Percentiles rank a stretch among this genome's conserved stretches.
Conservation (phyloP, 2,888 invertebrate species). For the Acronicta aceris region DNA sequence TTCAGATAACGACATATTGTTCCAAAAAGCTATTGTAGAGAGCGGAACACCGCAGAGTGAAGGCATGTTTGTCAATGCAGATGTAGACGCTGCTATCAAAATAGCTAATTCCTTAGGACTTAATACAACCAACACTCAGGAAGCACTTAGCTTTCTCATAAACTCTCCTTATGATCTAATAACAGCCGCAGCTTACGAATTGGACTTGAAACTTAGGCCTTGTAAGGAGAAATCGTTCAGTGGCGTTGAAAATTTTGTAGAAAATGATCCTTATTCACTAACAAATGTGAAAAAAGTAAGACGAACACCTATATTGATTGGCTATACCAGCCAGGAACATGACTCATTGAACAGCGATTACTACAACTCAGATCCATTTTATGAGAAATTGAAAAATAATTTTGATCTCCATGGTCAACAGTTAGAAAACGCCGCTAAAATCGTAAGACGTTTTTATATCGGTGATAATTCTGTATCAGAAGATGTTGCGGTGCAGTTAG, state of each 20-base stretch:
- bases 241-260: conserved; percentile 77
- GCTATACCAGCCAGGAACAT: conserved; percentile 75
- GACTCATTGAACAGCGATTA: conserved; percentile 63
- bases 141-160: conserved; percentile 74
- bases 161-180: conserved; percentile 71
- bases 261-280: conserved; percentile 74
- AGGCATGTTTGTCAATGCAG: conserved; percentile 75
- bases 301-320: conserved; percentile 78
- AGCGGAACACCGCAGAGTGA: conserved; percentile 81
- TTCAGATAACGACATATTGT: conserved; percentile 78
- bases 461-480: conserved; percentile 75
- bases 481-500: conserved; percentile 64
- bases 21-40: conserved; percentile 77
- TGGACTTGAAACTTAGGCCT: conserved; percentile 73
- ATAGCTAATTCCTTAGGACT: conserved; percentile 76
- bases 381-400: conserved; percentile 69
- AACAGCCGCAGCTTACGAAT: conserved; percentile 70
- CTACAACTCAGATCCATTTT: conserved; percentile 74
- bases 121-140: conserved; percentile 70
- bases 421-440: conserved; percentile 64
- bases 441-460: conserved; percentile 77
- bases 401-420: conserved; percentile 73
- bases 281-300: conserved; percentile 75
- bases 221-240: conserved; percentile 82
- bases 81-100: conserved; percentile 73